Evolutionary conservation across 2,888 invertebrate genomes (phyloP).

Genomic region (Drosophila nr. fundita): DNA sequence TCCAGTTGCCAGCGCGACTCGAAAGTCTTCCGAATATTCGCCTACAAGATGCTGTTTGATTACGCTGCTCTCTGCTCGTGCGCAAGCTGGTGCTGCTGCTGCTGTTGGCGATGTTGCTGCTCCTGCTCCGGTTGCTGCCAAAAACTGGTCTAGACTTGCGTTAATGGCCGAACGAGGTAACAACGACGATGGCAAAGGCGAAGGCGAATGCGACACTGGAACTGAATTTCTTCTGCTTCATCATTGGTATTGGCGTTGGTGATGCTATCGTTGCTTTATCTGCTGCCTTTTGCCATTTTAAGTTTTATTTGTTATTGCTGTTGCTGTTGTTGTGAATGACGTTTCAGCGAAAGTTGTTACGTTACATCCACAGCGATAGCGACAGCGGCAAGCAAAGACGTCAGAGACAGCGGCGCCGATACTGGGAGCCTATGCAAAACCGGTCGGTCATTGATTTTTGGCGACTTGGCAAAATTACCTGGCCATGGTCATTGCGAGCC

Average conservation of each 20-base stretch:
- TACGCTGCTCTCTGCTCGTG: conserved; percentile 13
- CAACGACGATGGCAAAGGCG: conserved; percentile 3
- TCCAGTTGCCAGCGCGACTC: conserved; percentile 44
- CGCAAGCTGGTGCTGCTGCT: conserved; percentile 22
- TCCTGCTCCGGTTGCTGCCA: conserved; percentile 41
- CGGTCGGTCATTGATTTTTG: conserved; percentile 80
- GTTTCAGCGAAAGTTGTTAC: conserved; percentile 80
- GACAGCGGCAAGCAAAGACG: conserved; percentile 26
- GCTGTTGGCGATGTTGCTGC: conserved; percentile 19
- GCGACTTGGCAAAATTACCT: conserved; percentile 74
- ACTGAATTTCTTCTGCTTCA: conserved; percentile 63
- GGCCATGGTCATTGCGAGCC: conserved; percentile 64
- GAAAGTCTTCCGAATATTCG: conserved; percentile 47
- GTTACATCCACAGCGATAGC: conserved; percentile 74
- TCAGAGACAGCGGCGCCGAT: conserved; percentile 30
- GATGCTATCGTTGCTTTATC: conserved; percentile 68
- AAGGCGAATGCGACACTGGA: conserved; percentile 45
- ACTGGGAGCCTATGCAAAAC: conserved; percentile 77
- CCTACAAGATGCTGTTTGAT: conserved; percentile 39
- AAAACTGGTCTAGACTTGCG: conserved; percentile 74
- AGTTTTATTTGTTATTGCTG: conserved; percentile 23
- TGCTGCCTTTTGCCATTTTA: conserved; percentile 75
- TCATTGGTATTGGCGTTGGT: conserved; percentile 53
- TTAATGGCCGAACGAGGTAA: conserved; percentile 56
- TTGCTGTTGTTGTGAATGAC: conserved; percentile 66